These are phyloP conservation scores for Drosophila dunni DNA, from an alignment of 1,140 invertebrate genomes.

Conservation along the genomic window DNA sequence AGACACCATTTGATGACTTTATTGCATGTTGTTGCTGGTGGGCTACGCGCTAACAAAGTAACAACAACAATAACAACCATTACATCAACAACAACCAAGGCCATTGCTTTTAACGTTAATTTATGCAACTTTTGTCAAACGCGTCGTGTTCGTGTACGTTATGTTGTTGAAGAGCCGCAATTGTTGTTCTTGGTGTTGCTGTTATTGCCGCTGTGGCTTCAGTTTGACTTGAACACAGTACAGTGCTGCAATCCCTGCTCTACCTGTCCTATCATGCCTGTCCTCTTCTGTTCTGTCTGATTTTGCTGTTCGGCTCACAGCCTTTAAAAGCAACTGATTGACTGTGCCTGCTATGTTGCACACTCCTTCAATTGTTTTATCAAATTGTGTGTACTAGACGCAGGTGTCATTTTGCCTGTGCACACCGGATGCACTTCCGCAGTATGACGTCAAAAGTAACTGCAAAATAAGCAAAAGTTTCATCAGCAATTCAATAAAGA, in stretches of 20 bases:
- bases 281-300: too few species aligned
- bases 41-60: conserved; percentile 65
- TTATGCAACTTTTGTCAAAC: conserved; percentile 81
- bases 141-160: conserved; percentile 43
- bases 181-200: background rate
- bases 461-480: conserved; percentile 19
- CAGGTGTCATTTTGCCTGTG: conserved; percentile 49
- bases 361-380: conserved; percentile 15
- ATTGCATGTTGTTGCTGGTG: conserved; percentile 65
- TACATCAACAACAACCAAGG: conserved; percentile 44
- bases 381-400: conserved; percentile 19
- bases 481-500: conserved; percentile 43
- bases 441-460: conserved; percentile 43
- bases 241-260: background rate
- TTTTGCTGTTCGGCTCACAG: background rate
- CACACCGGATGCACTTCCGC: conserved; percentile 69
- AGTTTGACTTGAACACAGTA: conserved; percentile 18
- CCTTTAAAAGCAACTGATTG: conserved; percentile 61
- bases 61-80: conserved; percentile 51
- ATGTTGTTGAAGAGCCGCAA: conserved; percentile 51
- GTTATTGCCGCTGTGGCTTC: conserved; percentile 4
- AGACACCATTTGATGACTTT: conserved; percentile 76
- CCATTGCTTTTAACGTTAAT: conserved; percentile 80
- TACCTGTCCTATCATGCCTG: too few species aligned
- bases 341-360: conserved; percentile 21